A percentile compares a stretch with the other conserved stretches of the same genome.
These are phyloP conservation scores for Bursaphelenchus okinawaensis DNA, from an alignment of 2,888 invertebrate species.

Conservation along the genomic window DNA sequence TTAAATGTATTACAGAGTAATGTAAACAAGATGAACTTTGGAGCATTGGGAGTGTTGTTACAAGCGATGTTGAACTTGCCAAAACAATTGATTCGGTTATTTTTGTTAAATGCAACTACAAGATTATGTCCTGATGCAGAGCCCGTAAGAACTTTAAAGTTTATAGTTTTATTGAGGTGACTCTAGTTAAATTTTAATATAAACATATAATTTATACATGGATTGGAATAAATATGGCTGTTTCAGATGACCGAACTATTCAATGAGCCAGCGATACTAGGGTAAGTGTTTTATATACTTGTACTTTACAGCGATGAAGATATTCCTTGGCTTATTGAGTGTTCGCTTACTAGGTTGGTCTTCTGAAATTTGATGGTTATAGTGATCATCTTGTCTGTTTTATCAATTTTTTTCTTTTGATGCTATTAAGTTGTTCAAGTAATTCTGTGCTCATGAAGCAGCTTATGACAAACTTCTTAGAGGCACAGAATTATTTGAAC, in stretches of 20 bases:
- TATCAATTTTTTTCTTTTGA: too few species aligned
- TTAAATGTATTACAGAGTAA: constrained; percentile 29
- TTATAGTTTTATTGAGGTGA: too few species aligned
- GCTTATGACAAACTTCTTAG: too few species aligned
- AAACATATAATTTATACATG: too few species aligned
- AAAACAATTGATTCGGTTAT: constrained; percentile 30
- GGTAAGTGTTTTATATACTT: neutral
- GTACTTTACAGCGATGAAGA: neutral
- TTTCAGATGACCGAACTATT: constrained; percentile 21
- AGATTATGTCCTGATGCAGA: neutral
- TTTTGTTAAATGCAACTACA: constrained; percentile 26
- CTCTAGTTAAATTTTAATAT: too few species aligned
- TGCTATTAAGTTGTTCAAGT: too few species aligned
- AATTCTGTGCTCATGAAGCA: too few species aligned
- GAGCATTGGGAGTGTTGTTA: constrained; percentile 52
- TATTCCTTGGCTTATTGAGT: neutral
- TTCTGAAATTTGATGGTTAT: too few species aligned
- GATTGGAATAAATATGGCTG: neutral
- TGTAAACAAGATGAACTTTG: constrained; percentile 55
- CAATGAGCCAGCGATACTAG: constrained; percentile 5
- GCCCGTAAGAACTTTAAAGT: neutral
- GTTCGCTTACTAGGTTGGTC: neutral
- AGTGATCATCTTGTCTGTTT: too few species aligned
- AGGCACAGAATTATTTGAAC: too few species aligned
- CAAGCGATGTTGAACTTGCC: constrained; percentile 49